Evolutionary conservation across 1,140 invertebrate genomes (phyloP).

Genomic region (Cataglyphis hispanica): DNA sequence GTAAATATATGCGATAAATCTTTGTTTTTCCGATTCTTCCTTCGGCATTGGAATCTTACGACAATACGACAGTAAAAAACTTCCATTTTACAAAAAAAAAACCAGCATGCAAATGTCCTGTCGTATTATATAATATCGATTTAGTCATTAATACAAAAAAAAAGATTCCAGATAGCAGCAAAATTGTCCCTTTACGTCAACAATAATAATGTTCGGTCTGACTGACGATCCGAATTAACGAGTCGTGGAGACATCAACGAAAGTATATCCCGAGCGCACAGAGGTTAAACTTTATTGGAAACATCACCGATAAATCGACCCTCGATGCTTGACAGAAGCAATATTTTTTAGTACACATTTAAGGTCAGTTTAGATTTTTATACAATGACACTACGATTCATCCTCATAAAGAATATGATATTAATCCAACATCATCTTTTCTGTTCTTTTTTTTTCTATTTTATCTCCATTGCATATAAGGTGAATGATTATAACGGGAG

Average conservation of each 20-base stretch:
- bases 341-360: slow-evolving; percentile 80
- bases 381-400: slow-evolving; percentile 79
- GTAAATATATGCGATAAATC: slow-evolving; percentile 6
- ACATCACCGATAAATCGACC: slow-evolving; percentile 52
- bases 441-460: slow-evolving; percentile 62
- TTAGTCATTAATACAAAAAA: slow-evolving; percentile 2
- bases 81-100: slow-evolving; percentile 39
- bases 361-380: slow-evolving; percentile 85
- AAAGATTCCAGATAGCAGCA: slow-evolving; percentile 40
- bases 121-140: slow-evolving; percentile 70
- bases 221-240: slow-evolving; percentile 67
- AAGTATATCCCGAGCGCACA: slow-evolving; percentile 69
- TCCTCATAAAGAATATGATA: slow-evolving; percentile 66
- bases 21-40: slow-evolving; percentile 45
- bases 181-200: slow-evolving; percentile 52
- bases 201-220: slow-evolving; percentile 54
- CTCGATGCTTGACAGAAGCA: slow-evolving; percentile 70
- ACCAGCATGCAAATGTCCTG: slow-evolving; percentile 53
- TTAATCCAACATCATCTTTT: slow-evolving; percentile 63
- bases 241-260: slow-evolving; percentile 72
- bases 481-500: slow-evolving; percentile 52
- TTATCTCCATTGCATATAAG: slow-evolving; percentile 30
- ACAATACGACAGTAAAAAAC: neutral
- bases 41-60: slow-evolving; percentile 40
- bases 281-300: slow-evolving; percentile 45